A percentile compares a stretch with the other conserved stretches of the same genome.
These are phyloP conservation scores for Brachyhypopomus gauderio DNA, from an alignment of 2,113 vertebrate species.

Conservation along the genomic window DNA sequence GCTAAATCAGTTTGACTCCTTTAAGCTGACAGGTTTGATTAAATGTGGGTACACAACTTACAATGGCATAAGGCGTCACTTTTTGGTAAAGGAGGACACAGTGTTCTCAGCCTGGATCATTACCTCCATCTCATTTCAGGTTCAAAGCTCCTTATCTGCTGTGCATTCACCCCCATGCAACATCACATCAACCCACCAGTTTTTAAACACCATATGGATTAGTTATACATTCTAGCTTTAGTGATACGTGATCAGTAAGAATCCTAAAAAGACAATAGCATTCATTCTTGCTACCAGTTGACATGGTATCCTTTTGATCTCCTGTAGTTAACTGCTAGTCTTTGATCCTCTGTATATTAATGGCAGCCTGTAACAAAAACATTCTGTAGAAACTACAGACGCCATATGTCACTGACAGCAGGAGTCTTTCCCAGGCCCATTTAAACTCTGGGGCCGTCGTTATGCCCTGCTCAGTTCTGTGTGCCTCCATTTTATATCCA, in stretches of 20 bases:
- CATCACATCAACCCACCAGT: not conserved
- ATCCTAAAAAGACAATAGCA: slow-evolving; percentile 3
- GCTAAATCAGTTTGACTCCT: not conserved
- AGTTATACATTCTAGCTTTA: not conserved
- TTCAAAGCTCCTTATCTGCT: not conserved
- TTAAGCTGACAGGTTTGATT: not conserved
- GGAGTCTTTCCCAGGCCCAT: slow-evolving; percentile 19
- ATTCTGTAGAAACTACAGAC: slow-evolving; percentile 19
- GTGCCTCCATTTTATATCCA: slow-evolving; percentile 56
- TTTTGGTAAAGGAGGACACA: not conserved
- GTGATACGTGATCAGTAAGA: slow-evolving; percentile 1
- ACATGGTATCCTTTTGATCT: not conserved
- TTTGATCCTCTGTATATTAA: not conserved
- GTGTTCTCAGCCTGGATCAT: not conserved
- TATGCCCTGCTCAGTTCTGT: slow-evolving; percentile 48
- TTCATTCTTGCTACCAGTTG: not conserved
- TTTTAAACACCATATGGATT: not conserved
- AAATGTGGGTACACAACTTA: not conserved
- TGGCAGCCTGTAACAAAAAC: not conserved
- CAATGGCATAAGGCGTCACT: not conserved
- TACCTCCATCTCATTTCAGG: too few species aligned
- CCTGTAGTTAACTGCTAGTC: not conserved
- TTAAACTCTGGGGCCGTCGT: not conserved
- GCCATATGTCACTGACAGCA: slow-evolving; percentile 63
- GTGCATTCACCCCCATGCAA: too few species aligned